Percentiles rank a stretch among this genome's conserved stretches.
Conservation (phyloP, 2,888 invertebrate species). For the Drosophila subsilvestris region DNA sequence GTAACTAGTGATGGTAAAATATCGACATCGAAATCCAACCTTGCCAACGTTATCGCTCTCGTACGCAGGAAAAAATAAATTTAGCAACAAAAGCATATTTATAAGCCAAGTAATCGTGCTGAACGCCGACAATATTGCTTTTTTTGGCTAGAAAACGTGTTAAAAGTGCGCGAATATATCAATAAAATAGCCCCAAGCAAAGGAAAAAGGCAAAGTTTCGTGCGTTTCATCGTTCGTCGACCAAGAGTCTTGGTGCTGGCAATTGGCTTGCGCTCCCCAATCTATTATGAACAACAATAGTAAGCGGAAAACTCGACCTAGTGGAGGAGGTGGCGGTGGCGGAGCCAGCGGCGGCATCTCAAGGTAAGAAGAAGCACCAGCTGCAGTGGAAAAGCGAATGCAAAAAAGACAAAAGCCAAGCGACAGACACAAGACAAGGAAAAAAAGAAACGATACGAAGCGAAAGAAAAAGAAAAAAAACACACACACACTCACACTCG, state of each 20-base stretch:
- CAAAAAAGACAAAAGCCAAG: constrained; percentile 50
- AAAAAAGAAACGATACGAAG: constrained; percentile 14
- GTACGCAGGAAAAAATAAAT: constrained; percentile 53
- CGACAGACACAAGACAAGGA: constrained; percentile 15
- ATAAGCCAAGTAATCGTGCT: constrained; percentile 41
- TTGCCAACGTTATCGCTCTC: constrained; percentile 42
- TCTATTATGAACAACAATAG: constrained; percentile 86
- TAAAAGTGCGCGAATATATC: constrained; percentile 70
- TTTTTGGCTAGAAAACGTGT: constrained; percentile 30
- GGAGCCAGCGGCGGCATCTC: constrained; percentile 77
- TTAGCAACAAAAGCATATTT: constrained; percentile 55
- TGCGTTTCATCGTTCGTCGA: constrained; percentile 25
- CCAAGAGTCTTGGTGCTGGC: constrained; percentile 52
- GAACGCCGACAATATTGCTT: constrained; percentile 38
- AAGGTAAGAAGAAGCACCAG: constrained; percentile 77
- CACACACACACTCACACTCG: constrained; percentile 18
- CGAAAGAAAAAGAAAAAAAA: constrained; percentile 30
- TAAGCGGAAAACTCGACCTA: constrained; percentile 93
- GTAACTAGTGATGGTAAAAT: constrained; percentile 33
- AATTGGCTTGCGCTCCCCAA: constrained; percentile 49
- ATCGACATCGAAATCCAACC: constrained; percentile 28
- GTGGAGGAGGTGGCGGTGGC: constrained; percentile 79
- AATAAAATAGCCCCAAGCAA: constrained; percentile 71
- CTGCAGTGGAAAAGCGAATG: constrained; percentile 55
- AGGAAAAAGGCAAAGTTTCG: constrained; percentile 43